These are phyloP conservation scores for Epizoanthus fatuus DNA, from an alignment of 92 coral and sea anemone genomes.

Conservation along the genomic window DNA sequence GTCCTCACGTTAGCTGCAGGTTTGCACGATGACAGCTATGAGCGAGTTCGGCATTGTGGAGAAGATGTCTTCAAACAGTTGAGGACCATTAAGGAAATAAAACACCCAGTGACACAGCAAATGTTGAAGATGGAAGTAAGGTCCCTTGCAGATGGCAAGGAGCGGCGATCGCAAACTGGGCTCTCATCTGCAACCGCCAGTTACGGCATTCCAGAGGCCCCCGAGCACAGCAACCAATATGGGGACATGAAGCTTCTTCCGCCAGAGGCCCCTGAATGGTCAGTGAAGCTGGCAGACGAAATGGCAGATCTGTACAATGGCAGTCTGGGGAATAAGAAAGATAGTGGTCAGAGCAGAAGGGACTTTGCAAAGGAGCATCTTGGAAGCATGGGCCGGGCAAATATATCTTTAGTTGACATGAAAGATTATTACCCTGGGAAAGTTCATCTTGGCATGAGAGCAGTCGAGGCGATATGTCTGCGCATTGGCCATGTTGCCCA, in stretches of 20 bases:
- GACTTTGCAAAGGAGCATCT: slow-evolving; percentile 43
- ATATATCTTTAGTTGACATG: slow-evolving; percentile 16
- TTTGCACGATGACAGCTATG: slow-evolving; percentile 29
- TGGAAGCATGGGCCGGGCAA: slow-evolving; percentile 38
- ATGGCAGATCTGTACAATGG: background rate
- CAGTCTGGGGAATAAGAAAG: background rate
- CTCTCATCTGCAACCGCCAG: slow-evolving; percentile 27
- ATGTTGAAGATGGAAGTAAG: slow-evolving; percentile 14
- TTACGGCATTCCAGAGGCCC: slow-evolving; percentile 46
- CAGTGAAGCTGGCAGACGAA: slow-evolving; percentile 12
- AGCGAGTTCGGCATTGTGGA: slow-evolving; percentile 1
- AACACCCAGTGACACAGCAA: slow-evolving; percentile 1
- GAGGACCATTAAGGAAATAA: background rate
- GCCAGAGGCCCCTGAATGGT: slow-evolving; percentile 31
- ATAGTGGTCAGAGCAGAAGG: slow-evolving; percentile 11
- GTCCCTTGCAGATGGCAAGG: slow-evolving; percentile 39
- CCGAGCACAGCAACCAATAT: slow-evolving; percentile 26
- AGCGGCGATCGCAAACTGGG: slow-evolving; percentile 35
- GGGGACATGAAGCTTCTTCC: slow-evolving; percentile 40
- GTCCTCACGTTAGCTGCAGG: slow-evolving; percentile 20
- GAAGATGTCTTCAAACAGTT: slow-evolving; percentile 14
- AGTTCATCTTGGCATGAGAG: slow-evolving; percentile 38
- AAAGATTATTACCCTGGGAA: slow-evolving; percentile 26
- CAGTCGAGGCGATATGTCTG: slow-evolving; percentile 37
- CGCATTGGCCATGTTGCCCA: slow-evolving; percentile 40